phyloP scores from a whole-genome alignment of 1,140 invertebrate genomes.

The Anastatus disparis region DNA sequence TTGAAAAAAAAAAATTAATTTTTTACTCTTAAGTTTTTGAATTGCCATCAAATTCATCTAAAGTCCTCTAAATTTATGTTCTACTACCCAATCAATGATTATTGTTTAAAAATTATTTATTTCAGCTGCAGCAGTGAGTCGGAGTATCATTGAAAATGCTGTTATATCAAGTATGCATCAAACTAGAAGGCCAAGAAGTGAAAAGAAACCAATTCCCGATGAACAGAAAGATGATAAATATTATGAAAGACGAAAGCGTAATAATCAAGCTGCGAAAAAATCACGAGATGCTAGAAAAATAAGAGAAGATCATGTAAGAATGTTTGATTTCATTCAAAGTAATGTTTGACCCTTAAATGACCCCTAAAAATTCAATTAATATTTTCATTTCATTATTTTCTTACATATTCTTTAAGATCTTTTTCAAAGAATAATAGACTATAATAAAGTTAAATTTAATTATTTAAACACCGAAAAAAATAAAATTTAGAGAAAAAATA shows the following conservation, averaged over 20 bases:
- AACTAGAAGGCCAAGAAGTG: constrained; percentile 74
- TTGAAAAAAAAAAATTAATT: no score
- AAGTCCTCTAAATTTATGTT: no score
- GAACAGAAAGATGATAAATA: constrained; percentile 91
- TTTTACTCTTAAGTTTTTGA: no score
- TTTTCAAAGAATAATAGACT: no score
- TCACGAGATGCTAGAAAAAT: constrained; percentile 86
- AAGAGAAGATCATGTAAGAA: constrained; percentile 81
- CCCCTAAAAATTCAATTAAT: no score
- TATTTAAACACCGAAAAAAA: no score
- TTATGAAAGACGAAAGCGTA: constrained; percentile 84
- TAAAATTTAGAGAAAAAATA: no score
- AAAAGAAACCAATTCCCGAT: constrained; percentile 87
- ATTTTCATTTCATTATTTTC: no score
- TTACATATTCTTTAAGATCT: no score
- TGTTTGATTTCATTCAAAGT: neutral
- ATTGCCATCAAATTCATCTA: no score
- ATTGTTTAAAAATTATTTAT: constrained; percentile 16
- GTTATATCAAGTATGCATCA: constrained; percentile 48
- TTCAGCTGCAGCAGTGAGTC: constrained; percentile 39
- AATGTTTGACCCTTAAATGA: no score
- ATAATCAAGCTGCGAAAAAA: constrained; percentile 92
- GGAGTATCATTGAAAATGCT: constrained; percentile 52
- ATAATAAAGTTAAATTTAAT: no score
- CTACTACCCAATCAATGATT: neutral